A percentile compares a stretch with the other conserved stretches of the same genome.
phyloP scores from a whole-genome alignment of 1,140 invertebrate species.

The Hyphantria cunea region DNA sequence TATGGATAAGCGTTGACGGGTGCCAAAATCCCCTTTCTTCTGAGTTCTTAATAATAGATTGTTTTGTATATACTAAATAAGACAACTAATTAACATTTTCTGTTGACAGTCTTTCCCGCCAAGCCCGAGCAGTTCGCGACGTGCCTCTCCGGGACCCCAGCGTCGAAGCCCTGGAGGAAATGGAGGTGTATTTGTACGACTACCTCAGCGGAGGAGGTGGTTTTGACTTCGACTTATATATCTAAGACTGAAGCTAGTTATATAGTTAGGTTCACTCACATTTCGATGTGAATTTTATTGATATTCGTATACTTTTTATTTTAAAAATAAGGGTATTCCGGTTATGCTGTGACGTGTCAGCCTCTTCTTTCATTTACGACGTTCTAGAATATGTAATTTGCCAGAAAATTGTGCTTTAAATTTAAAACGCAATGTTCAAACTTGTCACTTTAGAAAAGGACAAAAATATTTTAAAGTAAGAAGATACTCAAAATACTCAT shows the following conservation, averaged over 20 bases:
- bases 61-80: too few species aligned
- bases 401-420: not conserved
- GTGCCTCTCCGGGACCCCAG: conserved; percentile 58
- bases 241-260: conserved; percentile 51
- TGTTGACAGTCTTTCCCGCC: conserved; percentile 59
- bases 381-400: too few species aligned
- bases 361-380: too few species aligned
- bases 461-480: too few species aligned
- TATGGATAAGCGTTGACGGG: too few species aligned
- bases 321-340: not conserved
- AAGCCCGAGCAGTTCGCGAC: conserved; percentile 52
- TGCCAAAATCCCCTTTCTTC: too few species aligned
- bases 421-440: not conserved
- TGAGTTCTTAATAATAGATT: too few species aligned
- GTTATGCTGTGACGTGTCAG: not conserved
- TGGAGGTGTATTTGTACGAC: conserved; percentile 82
- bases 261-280: conserved; percentile 14
- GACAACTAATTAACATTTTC: too few species aligned
- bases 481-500: too few species aligned
- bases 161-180: conserved; percentile 78
- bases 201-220: conserved; percentile 81
- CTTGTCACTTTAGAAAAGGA: not conserved
- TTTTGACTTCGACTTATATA: conserved; percentile 80
- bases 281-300: too few species aligned
- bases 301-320: not conserved